Evolutionary conservation across 2,888 invertebrate genomes (phyloP).

Genomic region (Scaptomyza reducta): DNA sequence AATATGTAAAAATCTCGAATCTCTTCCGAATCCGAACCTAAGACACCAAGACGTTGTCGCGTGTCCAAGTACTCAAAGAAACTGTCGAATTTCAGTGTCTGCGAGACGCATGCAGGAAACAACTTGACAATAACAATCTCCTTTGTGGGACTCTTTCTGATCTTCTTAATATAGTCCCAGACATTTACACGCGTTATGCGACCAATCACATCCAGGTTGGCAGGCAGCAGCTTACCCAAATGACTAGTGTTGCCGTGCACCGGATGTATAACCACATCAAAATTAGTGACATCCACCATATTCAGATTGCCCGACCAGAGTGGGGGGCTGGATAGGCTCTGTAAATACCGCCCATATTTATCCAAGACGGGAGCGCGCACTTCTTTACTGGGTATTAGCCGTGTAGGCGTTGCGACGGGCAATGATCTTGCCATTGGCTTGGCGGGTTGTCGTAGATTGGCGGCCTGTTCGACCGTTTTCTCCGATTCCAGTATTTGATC

Average conservation of each 20-base stretch:
- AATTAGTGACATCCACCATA: slow-evolving; percentile 96
- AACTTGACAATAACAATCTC: slow-evolving; percentile 93
- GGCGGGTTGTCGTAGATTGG: slow-evolving; percentile 71
- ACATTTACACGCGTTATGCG: slow-evolving; percentile 95
- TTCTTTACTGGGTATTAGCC: slow-evolving; percentile 9
- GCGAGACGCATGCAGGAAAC: slow-evolving; percentile 92
- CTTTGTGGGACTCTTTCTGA: slow-evolving; percentile 94
- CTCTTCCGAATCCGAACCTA: slow-evolving; percentile 90
- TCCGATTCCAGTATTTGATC: slow-evolving; percentile 84
- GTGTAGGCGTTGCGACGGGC: slow-evolving; percentile 3
- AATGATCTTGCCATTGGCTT: slow-evolving; percentile 37
- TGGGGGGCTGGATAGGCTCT: slow-evolving; percentile 32
- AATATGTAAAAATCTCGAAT: slow-evolving; percentile 97
- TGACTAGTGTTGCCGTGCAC: slow-evolving; percentile 81
- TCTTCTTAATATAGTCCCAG: slow-evolving; percentile 96
- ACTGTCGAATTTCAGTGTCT: slow-evolving; percentile 87
- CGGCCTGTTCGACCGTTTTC: slow-evolving; percentile 83
- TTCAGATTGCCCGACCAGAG: slow-evolving; percentile 90
- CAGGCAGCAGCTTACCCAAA: slow-evolving; percentile 85
- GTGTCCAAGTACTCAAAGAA: slow-evolving; percentile 95
- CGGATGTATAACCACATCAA: slow-evolving; percentile 92
- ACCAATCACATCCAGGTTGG: slow-evolving; percentile 94
- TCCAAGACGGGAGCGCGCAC: slow-evolving; percentile 28
- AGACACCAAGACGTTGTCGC: slow-evolving; percentile 92
- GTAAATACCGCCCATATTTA: slow-evolving; percentile 71